Evolutionary conservation across 2,113 vertebrate species (phyloP).

Genomic region (Empidonax alnorum): DNA sequence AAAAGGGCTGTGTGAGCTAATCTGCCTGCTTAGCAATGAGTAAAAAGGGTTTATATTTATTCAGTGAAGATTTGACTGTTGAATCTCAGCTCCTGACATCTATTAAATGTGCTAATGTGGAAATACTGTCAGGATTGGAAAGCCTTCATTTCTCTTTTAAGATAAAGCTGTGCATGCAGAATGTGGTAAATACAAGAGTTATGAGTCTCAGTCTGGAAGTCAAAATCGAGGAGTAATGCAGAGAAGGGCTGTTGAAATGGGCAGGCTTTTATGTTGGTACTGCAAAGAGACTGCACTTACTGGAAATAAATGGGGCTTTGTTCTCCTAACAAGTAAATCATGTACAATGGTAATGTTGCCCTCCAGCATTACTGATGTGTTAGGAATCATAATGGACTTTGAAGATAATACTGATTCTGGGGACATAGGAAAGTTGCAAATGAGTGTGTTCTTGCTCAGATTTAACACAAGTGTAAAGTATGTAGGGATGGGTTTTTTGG

Average conservation of each 20-base stretch:
- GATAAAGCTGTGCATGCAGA: not conserved
- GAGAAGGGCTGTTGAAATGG: not conserved
- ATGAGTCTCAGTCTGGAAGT: not conserved
- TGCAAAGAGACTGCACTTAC: not conserved
- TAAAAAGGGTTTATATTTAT: slow-evolving; percentile 14
- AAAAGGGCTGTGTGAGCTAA: slow-evolving; percentile 6
- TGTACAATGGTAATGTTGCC: not conserved
- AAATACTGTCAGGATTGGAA: not conserved
- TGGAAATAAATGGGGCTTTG: not conserved
- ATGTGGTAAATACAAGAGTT: not conserved
- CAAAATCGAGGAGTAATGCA: not conserved
- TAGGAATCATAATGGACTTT: not conserved
- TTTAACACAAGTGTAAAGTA: not conserved
- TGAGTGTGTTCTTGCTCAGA: not conserved
- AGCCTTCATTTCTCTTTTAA: not conserved
- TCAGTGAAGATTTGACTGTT: not conserved
- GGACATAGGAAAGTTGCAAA: not conserved
- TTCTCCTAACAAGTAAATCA: not conserved
- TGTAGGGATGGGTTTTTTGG: not conserved
- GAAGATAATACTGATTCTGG: not conserved
- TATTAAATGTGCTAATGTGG: slow-evolving; percentile 32
- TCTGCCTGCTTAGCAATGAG: not conserved
- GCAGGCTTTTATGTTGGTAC: not conserved
- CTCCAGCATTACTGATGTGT: not conserved
- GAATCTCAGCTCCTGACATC: not conserved